Evolutionary conservation across 2,888 invertebrate genomes (phyloP), one percentile per base, ranked within the genome.

Genomic region (Lasius fuliginosus): DNA sequence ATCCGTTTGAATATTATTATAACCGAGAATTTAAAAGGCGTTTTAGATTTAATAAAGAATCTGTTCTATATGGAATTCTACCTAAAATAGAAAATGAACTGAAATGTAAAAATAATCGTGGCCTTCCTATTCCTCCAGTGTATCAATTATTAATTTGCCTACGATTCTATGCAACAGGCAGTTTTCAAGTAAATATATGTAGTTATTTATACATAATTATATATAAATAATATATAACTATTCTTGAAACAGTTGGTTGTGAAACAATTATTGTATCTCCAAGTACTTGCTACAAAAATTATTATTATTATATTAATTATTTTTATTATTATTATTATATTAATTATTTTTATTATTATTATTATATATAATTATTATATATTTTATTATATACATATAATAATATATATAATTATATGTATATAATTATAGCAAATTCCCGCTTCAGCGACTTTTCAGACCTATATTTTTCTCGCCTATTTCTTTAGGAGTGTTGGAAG

Each of bases 121-220:
- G 67, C 8, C n/a, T 77, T 30, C 67, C 58, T 33, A 11, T 77
- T 33, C 6, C 67, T 36, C 67, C 56, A 4, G 6, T 77, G 11
- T 53, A 9, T 1, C 56, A 77, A 67, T 3, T 67, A 36, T 53
- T 77, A 30, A 30, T 77, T 9, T 67, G 36, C 36, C 15, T 67
- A 15, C 36, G 65, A 9, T 76, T 53, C 8, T 76, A 76, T 36
- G 42, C 49, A 2, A 65, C 65, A 33, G 36, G 40, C 9, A 76
- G 65, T 64, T 76, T 76, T 76, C 76, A 65, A 4, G 65, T 76
- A 65, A 36, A 23, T 40, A 23, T 40, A n/a, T 23, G 23, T 65
- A 36, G 27, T 58, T 12, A 58, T 23, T 23, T 58, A 58, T 15
- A 46, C 46, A 1, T 15, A 46, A 36, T 36, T 36, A 36, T 36